Base-by-base conservation (phyloP, 2,113 vertebrate genomes). In the Otolemur garnettii region DNA sequence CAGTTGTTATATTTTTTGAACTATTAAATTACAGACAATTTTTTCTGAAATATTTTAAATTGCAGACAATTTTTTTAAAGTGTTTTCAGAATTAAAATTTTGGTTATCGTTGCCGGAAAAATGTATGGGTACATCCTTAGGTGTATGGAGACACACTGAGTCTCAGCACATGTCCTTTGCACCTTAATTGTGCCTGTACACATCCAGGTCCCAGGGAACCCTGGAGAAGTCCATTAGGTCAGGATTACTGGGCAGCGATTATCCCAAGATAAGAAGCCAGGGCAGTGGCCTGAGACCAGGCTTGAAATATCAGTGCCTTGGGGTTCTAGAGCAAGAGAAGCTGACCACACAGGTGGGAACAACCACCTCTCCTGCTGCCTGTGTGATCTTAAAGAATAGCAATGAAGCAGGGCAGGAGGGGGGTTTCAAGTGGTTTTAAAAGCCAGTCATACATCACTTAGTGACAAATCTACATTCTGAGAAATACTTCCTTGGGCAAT, bases 31-130 rank as follows among this genome's bases (percentile, higher is more conserved):
- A 59, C 28, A 68, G n/a, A 35, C 17, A 53, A 35, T 30, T 66
- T 66, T 91, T 82, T 59, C 86, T 69, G 87, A 21, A 35, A 68
- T 33, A 69, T 62, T 84, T 90, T 74, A 21, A 91, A 82, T 91
- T 62, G 53, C 28, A 68, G n/a, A 35, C 17, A 53, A 35, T 30
- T 66, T 66, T 91, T 85, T n/a, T 18, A 33, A 33, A 22, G 38
- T 74, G 53, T 38, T 80, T 81, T 35, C 17, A 19, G 42, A 90
- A 50, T 88, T 92, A 55, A 19, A 69, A 4, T 85, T 95, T 90
- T 92, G 45, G 62, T 88, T 87, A 82, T 17, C 64, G 18, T 12
- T 57, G 15, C 53, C 91, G 11, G 14, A 74, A 75, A 91, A 94
- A 80, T 59, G 2, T 68, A 1, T 21, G n/a, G 21, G 55, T 42